Evolutionary conservation across 2,888 invertebrate genomes (phyloP).

Genomic region (Invenusta paracnida): DNA sequence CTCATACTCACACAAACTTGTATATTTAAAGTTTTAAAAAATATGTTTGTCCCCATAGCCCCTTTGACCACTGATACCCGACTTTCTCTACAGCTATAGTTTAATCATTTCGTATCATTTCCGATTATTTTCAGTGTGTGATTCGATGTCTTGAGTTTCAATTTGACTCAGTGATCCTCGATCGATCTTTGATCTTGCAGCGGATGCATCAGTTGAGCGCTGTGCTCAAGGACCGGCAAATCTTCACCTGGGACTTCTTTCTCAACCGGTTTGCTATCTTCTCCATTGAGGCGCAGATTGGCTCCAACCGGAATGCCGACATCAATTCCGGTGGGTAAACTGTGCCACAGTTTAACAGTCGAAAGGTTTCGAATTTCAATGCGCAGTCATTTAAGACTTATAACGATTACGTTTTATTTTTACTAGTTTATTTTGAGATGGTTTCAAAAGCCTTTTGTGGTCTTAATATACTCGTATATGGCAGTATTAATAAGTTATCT

Average conservation of each 20-base stretch:
- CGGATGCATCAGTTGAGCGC: constrained; percentile 89
- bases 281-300: constrained; percentile 89
- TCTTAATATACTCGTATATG: no score
- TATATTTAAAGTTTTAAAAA: no score
- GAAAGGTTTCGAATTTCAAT: not conserved
- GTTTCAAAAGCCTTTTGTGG: no score
- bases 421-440: no score
- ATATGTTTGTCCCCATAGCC: no score
- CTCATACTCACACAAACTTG: no score
- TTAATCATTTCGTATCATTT: no score
- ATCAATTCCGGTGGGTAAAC: constrained; percentile 66
- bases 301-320: constrained; percentile 61
- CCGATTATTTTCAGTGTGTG: constrained; percentile 70
- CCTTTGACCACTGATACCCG: no score
- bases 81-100: no score
- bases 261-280: constrained; percentile 88
- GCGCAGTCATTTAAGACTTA: no score
- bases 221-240: constrained; percentile 79
- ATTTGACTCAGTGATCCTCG: constrained; percentile 92
- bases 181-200: constrained; percentile 90
- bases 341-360: not conserved
- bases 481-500: no score
- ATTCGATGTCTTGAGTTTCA: constrained; percentile 91
- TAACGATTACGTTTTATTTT: no score
- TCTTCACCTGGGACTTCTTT: constrained; percentile 95